Base-by-base conservation (phyloP, 2,113 vertebrate species). In the Atractosteus spatula region DNA sequence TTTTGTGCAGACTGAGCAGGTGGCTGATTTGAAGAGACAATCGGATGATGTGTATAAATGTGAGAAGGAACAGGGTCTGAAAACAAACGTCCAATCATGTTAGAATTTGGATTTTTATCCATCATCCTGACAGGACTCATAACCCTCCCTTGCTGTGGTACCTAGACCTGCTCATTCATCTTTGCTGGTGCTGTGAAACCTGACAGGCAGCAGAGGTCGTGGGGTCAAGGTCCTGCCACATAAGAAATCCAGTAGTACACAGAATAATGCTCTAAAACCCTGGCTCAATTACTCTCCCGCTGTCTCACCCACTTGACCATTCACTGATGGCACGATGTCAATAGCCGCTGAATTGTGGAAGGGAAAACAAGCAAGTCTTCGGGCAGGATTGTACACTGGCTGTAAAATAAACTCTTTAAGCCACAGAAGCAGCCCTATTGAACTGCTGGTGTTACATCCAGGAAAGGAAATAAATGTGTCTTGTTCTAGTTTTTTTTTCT, bases 1-100 rank as follows among this genome's bases (percentile, higher is more conserved):
- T 62, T 62, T 62, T 3, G 14, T 8, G 17, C 14, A 62, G 61
- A 62, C 61, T 14, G 61, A 62, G 61, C 61, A 62, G 61, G 61
- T 62, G 61, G 61, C 7, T 62, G 61, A 62, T 62, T 62, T 62
- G 61, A 62, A 62, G 61, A 62, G 61, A 62, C 61, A 62, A n/a
- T 62, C 14, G 3, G 61, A 62, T 62, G 61, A 62, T 62, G 61
- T 62, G 61, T 62, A 62, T n/a, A 62, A 62, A 62, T n/a, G 61
- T 62, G 61, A 62, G 61, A n/a, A 12, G 61, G 61, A 62, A 62
- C 61, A 14, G 14, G 61, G 12, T 62, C 61, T 62, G 61, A 62
- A 62, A 62, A 62, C 61, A 62, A 62, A 62, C 16, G 61, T 62
- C 61, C 61, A 62, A 62, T 62, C 61, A 62, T 62, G 17, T 62